A percentile compares a stretch with the other conserved stretches of the same genome.
Evolutionary conservation across 2,113 vertebrate genomes (phyloP).

Genomic region (Nyctibius bracteatus): DNA sequence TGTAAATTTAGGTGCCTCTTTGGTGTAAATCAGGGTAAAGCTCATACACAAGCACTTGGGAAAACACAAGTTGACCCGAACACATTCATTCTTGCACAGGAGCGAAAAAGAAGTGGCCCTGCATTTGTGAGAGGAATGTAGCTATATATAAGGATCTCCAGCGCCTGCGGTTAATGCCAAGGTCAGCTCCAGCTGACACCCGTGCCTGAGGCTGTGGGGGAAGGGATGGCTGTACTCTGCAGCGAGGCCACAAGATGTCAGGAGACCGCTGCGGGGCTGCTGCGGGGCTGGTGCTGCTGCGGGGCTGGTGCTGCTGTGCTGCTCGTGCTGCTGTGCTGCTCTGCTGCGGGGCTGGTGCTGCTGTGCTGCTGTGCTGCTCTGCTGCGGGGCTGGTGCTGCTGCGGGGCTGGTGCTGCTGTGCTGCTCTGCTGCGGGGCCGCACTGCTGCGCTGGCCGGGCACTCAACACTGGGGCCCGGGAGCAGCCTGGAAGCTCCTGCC

Average conservation of each 20-base stretch:
- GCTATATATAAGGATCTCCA: neutral
- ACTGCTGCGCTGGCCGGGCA: neutral
- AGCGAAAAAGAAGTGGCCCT: neutral
- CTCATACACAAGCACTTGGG: neutral
- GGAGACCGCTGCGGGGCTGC: constrained; percentile 41
- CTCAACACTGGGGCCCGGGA: neutral
- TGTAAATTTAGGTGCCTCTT: neutral
- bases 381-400: neutral
- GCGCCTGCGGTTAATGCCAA: neutral
- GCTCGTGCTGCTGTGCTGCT: no score
- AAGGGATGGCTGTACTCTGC: constrained; percentile 17
- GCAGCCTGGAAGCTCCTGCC: neutral
- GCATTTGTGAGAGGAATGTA: neutral
- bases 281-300: neutral
- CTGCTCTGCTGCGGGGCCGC: neutral
- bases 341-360: no score
- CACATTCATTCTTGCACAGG: neutral
- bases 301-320: neutral
- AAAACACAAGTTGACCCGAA: neutral
- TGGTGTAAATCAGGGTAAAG: neutral
- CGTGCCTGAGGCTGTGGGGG: neutral
- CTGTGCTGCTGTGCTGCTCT: neutral
- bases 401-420: neutral
- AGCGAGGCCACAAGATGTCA: constrained; percentile 59
- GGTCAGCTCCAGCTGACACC: constrained; percentile 21